Percentiles rank a stretch among this genome's conserved stretches.
Conservation (phyloP, 2,888 invertebrate species). For the Cremastinae sp. region DNA sequence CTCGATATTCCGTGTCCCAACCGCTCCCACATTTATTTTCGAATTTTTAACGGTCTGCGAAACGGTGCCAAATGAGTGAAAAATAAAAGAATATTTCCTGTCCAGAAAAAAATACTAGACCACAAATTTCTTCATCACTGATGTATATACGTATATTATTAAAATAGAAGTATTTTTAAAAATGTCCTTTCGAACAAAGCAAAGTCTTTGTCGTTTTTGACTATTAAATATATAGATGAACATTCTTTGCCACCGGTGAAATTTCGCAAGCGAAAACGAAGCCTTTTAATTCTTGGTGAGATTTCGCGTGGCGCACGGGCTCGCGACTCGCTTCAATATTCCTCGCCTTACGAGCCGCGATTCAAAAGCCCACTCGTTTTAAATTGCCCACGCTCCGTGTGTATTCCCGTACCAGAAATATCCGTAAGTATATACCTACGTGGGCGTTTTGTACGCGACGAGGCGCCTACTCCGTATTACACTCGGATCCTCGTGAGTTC, state of each 20-base stretch:
- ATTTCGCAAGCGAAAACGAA: constrained; percentile 4
- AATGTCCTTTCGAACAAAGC: too few species aligned
- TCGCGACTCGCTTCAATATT: constrained; percentile 27
- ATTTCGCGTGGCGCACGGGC: constrained; percentile 7
- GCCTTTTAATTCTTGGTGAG: constrained; percentile 26
- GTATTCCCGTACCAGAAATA: constrained; percentile 58
- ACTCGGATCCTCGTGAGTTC: constrained; percentile 24
- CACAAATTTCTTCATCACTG: background rate
- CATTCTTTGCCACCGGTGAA: background rate
- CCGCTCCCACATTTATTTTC: background rate
- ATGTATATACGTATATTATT: too few species aligned
- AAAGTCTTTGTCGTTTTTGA: background rate
- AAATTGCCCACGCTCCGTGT: constrained; percentile 47
- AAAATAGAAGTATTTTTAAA: too few species aligned
- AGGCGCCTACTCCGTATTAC: constrained; percentile 72
- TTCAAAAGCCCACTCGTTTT: constrained; percentile 46
- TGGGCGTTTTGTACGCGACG: constrained; percentile 71
- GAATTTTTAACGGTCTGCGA: background rate
- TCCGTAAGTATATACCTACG: constrained; percentile 62
- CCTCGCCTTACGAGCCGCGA: constrained; percentile 33
- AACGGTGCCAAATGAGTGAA: too few species aligned
- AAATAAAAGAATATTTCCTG: too few species aligned
- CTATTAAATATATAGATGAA: background rate
- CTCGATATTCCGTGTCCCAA: too few species aligned
- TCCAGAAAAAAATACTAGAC: too few species aligned